Conservation (phyloP, 2,797 vertebrate genomes). For the Ctenosaura bakeri region DNA sequence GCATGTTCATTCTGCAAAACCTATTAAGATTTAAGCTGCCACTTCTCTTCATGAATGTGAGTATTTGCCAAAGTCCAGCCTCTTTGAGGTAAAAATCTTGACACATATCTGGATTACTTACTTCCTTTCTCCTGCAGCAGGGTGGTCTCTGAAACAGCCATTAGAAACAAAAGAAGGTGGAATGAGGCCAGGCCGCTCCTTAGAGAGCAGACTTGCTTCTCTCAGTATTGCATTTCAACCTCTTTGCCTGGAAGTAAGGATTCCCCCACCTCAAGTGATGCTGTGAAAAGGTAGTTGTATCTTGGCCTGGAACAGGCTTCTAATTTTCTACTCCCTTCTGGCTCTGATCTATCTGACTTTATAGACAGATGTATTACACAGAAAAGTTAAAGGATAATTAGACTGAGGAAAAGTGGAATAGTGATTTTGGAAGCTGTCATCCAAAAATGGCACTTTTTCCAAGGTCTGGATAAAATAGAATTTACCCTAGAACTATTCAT, state of each 20-base stretch:
- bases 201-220: slow-evolving; percentile 34
- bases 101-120: not conserved
- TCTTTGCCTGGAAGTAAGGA: not conserved
- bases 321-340: slow-evolving; percentile 10
- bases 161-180: not conserved
- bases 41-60: slow-evolving; percentile 20
- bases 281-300: not conserved
- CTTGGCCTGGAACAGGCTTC: not conserved
- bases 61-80: slow-evolving; percentile 1
- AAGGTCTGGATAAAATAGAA: not conserved
- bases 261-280: not conserved
- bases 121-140: not conserved
- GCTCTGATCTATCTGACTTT: not conserved
- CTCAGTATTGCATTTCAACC: slow-evolving; percentile 25
- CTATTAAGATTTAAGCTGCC: slow-evolving; percentile 41
- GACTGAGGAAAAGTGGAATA: not conserved
- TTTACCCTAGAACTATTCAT: not conserved
- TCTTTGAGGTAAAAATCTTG: slow-evolving; percentile 15
- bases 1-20: slow-evolving; percentile 35
- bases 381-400: not conserved
- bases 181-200: slow-evolving; percentile 20
- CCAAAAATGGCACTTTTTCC: not conserved
- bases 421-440: too few species aligned
- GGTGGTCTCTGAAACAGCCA: not conserved
- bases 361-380: not conserved